Base-by-base conservation (phyloP, 2,888 invertebrate genomes). In the Mystacides longicornis region DNA sequence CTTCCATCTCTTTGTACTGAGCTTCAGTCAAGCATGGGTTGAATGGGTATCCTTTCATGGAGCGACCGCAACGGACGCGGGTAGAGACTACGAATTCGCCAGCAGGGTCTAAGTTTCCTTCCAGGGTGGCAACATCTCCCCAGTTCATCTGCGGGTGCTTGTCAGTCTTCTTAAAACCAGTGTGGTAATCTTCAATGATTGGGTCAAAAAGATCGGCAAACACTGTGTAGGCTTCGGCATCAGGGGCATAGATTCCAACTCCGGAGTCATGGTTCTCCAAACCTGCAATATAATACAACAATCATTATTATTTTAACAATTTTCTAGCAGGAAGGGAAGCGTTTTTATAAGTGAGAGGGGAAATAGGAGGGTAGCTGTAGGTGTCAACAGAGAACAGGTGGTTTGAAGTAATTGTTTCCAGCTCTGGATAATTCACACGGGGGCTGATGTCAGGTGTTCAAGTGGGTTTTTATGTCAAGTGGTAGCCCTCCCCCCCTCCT, bases 1-100 rank as follows among this genome's bases (percentile, higher is more conserved):
- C 81, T 72, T 96, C 94, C 94, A 97, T 95, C 75, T 95, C 95
- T 75, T 92, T 91, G 85, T 96, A 96, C 79, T 96, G 94, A 67
- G 87, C 90, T 79, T 96, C 95, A 59, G 92, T 93, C 62, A 97
- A 76, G 80, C 95, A 95, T 64, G 96, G 96, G 81, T 96, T 97
- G 88, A 97, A 96, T 64, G 95, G 94, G 74, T 94, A 96, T 59
- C 96, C 96, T 68, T 90, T 86, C 82, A 92, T 72, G 68, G 93
- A 93, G 71, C 97, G 93, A 61, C 96, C 96, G 75, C 96, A 95
- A 68, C 96, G 88, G 59, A 97, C 93, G 69, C 97, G 90, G 68
- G 96, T 97, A 53, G 95, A 94, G 64, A 96, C 91, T 64, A 98
- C 88, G 77, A 80, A 94, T 73, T 95, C 89, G 65, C 87, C 83